Percentiles rank a stretch among this genome's conserved stretches.
phyloP scores from a whole-genome alignment of 2,888 invertebrate species.

The Podabrus alpinus region DNA sequence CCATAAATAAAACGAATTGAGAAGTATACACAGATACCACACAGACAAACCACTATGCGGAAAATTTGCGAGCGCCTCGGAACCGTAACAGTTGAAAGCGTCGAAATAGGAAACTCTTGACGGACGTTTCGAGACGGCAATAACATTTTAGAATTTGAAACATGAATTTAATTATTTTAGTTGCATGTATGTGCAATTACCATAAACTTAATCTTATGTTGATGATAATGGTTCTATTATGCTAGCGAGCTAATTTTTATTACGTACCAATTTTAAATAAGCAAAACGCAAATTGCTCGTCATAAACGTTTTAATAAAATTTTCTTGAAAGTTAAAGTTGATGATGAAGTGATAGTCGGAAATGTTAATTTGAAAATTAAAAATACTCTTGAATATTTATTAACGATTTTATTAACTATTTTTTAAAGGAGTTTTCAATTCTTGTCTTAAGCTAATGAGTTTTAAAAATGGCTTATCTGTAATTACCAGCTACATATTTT shows the following conservation, averaged over 20 bases:
- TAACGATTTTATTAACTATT: background rate
- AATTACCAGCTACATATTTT: conserved; percentile 48
- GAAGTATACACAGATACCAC: conserved; percentile 1
- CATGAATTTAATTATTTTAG: conserved; percentile 42
- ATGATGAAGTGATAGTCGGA: conserved; percentile 12
- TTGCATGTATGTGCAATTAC: conserved; percentile 37
- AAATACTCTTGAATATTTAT: conserved; percentile 2
- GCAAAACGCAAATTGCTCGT: conserved; percentile 1
- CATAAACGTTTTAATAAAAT: conserved; percentile 11
- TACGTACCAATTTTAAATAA: conserved; percentile 13
- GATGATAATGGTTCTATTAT: conserved; percentile 26
- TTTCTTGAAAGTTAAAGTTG: conserved; percentile 3
- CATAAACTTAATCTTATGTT: conserved; percentile 35
- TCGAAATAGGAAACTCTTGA: conserved; percentile 41
- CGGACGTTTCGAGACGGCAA: conserved; percentile 42
- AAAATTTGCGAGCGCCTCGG: background rate
- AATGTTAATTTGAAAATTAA: background rate
- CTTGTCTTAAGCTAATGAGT: conserved; percentile 16
- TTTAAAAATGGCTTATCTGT: conserved; percentile 43
- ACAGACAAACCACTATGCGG: background rate
- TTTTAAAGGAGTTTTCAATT: background rate
- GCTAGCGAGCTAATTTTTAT: conserved; percentile 19
- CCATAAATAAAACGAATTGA: conserved; percentile 29
- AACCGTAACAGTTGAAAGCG: no score
- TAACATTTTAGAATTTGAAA: conserved; percentile 37